Evolutionary conservation across 2,797 vertebrate species (phyloP), one percentile per base, ranked within the genome.

Genomic region (Pipistrellus pygmaeus): DNA sequence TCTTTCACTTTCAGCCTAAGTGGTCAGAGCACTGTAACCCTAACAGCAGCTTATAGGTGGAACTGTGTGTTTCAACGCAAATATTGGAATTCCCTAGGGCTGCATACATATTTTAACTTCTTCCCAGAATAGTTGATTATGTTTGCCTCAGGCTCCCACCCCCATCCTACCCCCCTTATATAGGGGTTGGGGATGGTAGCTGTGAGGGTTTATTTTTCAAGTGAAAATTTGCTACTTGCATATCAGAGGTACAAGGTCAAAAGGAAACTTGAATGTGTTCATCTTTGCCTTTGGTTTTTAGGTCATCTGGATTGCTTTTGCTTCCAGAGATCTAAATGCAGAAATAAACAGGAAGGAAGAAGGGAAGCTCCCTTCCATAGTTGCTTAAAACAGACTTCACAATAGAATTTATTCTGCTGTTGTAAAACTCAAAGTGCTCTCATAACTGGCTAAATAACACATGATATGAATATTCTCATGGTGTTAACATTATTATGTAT

Each of bases 71-170:
- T 97, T 97, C 91, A 64, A 92, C 71, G 93, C 88, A 96, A 95
- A 83, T 90, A 78, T 90, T 95, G 88, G 80, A 96, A 97, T 96
- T 97, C 83, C 93, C 41, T 93, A 48, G 97, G 94, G 95, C 82
- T 97, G 78, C 93, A 97, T 88, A 88, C 68, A 96, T 97, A 95
- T 96, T 97, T 98, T 93, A 90, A 96, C 96, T 66, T 96, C 96
- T 97, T 96, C 69, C 85, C 93, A 93, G 75, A 97, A 96, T 86
- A 96, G 76, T 93, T 97, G 75, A 94, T 97, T 90, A 92, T 91
- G 8, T 94, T 97, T 97, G 91, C 95, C 95, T 96, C 41, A 0
- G 94, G 95, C 44, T 92, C 96, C 77, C 30, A 5, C 18, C 9
- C 13, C n/a, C 17, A 17, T 6, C 1, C 17, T 21, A 41, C 2